A percentile compares a stretch with the other conserved stretches of the same genome.
Conservation (phyloP, 1,140 invertebrate genomes). For the Heliconius nattereri region DNA sequence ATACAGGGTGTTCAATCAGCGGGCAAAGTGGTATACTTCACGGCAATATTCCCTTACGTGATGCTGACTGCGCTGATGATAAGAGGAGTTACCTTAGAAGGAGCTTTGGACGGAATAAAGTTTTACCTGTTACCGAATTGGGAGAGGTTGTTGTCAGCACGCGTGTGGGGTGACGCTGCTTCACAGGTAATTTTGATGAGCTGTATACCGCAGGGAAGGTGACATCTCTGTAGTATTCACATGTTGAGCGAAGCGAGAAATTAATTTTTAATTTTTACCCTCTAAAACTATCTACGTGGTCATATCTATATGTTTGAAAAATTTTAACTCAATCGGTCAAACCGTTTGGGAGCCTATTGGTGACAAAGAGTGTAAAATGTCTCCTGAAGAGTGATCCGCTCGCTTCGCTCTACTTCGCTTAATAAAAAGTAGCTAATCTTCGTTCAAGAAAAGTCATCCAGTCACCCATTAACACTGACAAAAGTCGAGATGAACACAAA, state of each 20-base stretch:
- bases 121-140: conserved; percentile 91
- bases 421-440: conserved; percentile 29
- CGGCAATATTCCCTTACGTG: conserved; percentile 89
- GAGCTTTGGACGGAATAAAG: conserved; percentile 85
- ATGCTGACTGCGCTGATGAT: conserved; percentile 86
- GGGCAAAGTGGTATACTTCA: conserved; percentile 92
- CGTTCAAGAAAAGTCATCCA: conserved; percentile 32
- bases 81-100: conserved; percentile 87
- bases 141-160: conserved; percentile 82
- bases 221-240: too few species aligned
- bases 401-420: too few species aligned
- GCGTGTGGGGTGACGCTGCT: conserved; percentile 85
- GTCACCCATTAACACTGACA: conserved; percentile 34
- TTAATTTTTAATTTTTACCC: too few species aligned
- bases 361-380: too few species aligned
- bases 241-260: too few species aligned
- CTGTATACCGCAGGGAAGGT: too few species aligned
- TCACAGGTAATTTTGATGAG: conserved; percentile 68
- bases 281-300: too few species aligned
- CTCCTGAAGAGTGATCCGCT: too few species aligned
- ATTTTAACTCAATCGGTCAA: too few species aligned
- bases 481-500: conserved; percentile 41
- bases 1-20: conserved; percentile 85
- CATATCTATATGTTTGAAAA: too few species aligned
- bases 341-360: too few species aligned